Conservation (phyloP, 1,140 invertebrate genomes). For the Penaeus indicus region DNA sequence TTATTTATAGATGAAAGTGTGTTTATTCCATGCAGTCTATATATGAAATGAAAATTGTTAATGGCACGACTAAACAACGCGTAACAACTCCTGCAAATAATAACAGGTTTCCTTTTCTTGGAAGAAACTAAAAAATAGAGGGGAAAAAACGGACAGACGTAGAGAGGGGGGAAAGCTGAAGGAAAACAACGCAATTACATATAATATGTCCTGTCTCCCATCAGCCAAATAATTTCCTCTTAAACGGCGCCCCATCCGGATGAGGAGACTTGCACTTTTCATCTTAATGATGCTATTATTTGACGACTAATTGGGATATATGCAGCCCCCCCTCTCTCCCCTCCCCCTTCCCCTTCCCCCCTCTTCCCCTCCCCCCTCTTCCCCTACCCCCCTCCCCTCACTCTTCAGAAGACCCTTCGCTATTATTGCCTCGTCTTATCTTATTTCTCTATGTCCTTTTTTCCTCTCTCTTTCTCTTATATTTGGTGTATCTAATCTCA, state of each 20-base stretch:
- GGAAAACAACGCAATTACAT: neutral
- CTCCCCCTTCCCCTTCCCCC: neutral
- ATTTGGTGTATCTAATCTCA: neutral
- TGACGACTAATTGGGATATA: constrained; percentile 61
- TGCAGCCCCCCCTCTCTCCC: neutral
- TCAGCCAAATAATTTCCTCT: constrained; percentile 50
- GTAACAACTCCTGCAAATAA: too few species aligned
- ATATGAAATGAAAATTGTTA: too few species aligned
- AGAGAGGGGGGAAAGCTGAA: neutral
- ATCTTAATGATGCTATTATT: constrained; percentile 63
- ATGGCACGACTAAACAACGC: too few species aligned
- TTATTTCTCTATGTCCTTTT: neutral
- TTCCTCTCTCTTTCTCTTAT: constrained; percentile 5
- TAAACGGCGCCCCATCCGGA: constrained; percentile 45
- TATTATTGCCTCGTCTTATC: neutral
- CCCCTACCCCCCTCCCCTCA: neutral
- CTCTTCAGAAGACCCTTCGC: neutral
- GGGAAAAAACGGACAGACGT: constrained; percentile 8
- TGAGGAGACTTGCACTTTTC: constrained; percentile 60
- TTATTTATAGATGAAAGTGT: too few species aligned
- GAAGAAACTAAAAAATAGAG: constrained; percentile 1
- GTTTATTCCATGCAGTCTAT: too few species aligned
- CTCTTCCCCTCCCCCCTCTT: neutral
- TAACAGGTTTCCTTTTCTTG: too few species aligned
- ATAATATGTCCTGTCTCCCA: constrained; percentile 22